A percentile compares a stretch with the other conserved stretches of the same genome.
phyloP scores from a whole-genome alignment of 2,888 invertebrate genomes.

The Agapostemon virescens region DNA sequence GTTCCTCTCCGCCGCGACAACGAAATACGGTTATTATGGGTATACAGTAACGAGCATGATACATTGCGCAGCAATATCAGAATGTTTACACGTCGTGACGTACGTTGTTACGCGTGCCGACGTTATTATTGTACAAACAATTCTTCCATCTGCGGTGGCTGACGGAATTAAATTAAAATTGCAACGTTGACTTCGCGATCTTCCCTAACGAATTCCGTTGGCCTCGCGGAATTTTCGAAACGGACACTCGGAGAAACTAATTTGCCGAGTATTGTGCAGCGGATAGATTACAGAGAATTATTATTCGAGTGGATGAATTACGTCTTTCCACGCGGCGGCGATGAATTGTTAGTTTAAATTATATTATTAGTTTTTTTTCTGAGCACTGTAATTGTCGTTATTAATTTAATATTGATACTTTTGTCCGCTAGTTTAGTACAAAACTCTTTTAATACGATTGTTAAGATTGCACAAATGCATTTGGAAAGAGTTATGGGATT shows the following conservation, averaged over 20 bases:
- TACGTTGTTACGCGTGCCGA: neutral
- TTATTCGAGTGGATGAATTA: too few relatives aligned
- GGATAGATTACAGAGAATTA: too few relatives aligned
- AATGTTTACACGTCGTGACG: slow-evolving; percentile 7
- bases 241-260: neutral
- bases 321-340: too few relatives aligned
- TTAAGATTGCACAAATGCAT: too few relatives aligned
- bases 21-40: slow-evolving; percentile 23
- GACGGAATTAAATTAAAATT: slow-evolving; percentile 3
- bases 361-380: too few relatives aligned
- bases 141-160: neutral
- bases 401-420: too few relatives aligned
- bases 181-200: neutral
- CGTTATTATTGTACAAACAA: neutral
- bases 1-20: slow-evolving; percentile 10
- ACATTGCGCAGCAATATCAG: neutral
- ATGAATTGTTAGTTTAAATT: too few relatives aligned
- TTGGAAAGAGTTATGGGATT: too few relatives aligned
- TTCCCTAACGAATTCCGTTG: neutral
- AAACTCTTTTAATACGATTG: too few relatives aligned
- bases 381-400: too few relatives aligned
- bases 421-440: too few relatives aligned
- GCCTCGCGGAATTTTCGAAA: neutral
- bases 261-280: too few relatives aligned
- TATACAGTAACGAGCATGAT: neutral